Evolutionary conservation across 1,140 invertebrate genomes (phyloP).

Genomic region (Aphaenogaster rudis): DNA sequence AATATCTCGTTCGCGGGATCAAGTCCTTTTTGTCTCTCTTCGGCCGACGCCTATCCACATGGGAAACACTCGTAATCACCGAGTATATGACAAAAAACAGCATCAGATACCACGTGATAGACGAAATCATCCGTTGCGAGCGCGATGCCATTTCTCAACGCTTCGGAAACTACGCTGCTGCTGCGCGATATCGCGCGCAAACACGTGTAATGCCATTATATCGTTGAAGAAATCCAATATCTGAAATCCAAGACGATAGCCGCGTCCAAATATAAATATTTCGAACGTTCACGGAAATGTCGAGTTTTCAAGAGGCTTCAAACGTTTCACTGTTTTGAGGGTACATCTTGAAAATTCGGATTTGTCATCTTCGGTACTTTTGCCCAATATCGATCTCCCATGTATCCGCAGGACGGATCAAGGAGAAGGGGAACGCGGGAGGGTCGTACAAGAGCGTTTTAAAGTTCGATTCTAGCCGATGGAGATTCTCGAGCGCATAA

Average conservation of each 20-base stretch:
- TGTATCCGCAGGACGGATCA: neutral
- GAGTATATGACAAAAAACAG: slow-evolving; percentile 1
- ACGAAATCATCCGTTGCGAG: slow-evolving; percentile 15
- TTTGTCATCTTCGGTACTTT: neutral
- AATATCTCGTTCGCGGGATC: slow-evolving; percentile 43
- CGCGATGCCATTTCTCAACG: neutral
- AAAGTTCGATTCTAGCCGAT: slow-evolving; percentile 76
- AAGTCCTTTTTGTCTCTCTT: slow-evolving; percentile 13
- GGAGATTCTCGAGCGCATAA: slow-evolving; percentile 74
- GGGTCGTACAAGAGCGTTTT: slow-evolving; percentile 57
- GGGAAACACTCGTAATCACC: neutral
- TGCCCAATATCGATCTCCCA: neutral
- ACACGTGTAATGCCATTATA: neutral
- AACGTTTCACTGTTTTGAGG: neutral
- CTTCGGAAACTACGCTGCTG: neutral
- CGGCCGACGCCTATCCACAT: neutral
- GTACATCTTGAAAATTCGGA: slow-evolving; percentile 2
- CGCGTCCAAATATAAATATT: neutral
- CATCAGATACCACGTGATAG: slow-evolving; percentile 21
- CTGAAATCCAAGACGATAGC: neutral
- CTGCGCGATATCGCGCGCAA: slow-evolving; percentile 12
- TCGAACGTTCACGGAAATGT: neutral
- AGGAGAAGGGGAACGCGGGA: neutral
- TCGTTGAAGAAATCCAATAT: neutral
- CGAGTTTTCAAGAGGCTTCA: neutral